Evolutionary conservation across 2,113 vertebrate species (phyloP).

Genomic region (Austrofundulus limnaeus): DNA sequence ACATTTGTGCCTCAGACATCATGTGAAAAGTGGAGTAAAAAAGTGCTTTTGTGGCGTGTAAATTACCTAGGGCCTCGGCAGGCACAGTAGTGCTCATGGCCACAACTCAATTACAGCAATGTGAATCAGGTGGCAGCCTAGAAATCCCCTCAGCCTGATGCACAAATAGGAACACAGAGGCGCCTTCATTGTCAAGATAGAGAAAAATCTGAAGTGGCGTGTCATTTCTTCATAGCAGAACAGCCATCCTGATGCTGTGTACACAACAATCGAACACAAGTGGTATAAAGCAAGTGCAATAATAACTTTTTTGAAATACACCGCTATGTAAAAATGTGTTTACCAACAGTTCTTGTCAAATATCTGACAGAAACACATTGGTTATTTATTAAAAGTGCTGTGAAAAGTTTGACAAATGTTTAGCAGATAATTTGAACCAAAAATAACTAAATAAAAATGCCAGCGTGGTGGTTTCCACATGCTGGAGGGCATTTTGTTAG

Average conservation of each 20-base stretch:
- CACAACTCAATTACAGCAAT: conserved; percentile 76
- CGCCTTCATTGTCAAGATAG: conserved; percentile 54
- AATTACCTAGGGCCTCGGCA: conserved; percentile 68
- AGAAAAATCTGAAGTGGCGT: conserved; percentile 51
- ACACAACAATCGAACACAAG: conserved; percentile 5
- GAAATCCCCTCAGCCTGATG: conserved; percentile 69
- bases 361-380: conserved; percentile 42
- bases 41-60: conserved; percentile 68
- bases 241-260: conserved; percentile 12
- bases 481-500: conserved; percentile 36
- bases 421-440: conserved; percentile 22
- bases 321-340: conserved; percentile 20
- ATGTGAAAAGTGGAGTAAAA: conserved; percentile 73
- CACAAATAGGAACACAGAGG: conserved; percentile 63
- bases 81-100: conserved; percentile 63
- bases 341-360: conserved; percentile 20
- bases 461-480: conserved; percentile 25
- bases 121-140: conserved; percentile 72
- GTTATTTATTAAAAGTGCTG: conserved; percentile 34
- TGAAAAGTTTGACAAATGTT: conserved; percentile 23
- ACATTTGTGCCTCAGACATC: conserved; percentile 48
- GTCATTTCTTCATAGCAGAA: conserved; percentile 38
- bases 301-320: conserved; percentile 26
- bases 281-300: conserved; percentile 7
- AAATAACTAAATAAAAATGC: conserved; percentile 34